Percentiles rank a stretch among this genome's conserved stretches.
Evolutionary conservation across 2,888 invertebrate species (phyloP).

Genomic region (Buathra laborator): DNA sequence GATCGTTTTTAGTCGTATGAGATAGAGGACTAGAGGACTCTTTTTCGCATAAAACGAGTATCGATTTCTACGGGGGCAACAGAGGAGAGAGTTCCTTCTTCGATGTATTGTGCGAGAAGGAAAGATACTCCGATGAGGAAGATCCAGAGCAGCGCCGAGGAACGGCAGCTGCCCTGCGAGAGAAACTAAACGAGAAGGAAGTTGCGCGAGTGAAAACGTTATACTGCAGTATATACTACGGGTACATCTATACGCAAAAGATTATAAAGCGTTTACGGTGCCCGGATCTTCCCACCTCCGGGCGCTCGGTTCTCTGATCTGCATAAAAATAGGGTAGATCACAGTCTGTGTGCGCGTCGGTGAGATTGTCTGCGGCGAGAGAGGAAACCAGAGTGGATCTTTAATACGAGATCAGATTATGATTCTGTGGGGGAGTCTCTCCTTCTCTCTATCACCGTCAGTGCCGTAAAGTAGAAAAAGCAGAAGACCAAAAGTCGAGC

Average conservation of each 20-base stretch:
- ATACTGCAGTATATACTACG: conserved; percentile 36
- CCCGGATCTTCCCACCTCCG: conserved; percentile 81
- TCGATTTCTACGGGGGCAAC: conserved; percentile 51
- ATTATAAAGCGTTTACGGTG: conserved; percentile 83
- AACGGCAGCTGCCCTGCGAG: conserved; percentile 80
- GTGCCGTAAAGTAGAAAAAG: conserved; percentile 46
- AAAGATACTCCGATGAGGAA: conserved; percentile 71
- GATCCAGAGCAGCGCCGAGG: conserved; percentile 47
- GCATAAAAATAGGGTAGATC: conserved; percentile 83
- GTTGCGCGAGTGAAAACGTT: conserved; percentile 66
- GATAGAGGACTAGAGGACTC: neutral
- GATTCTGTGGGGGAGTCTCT: conserved; percentile 81
- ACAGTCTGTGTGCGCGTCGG: conserved; percentile 49
- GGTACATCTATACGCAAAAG: conserved; percentile 74
- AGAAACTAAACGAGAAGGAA: conserved; percentile 71
- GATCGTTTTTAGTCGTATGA: neutral
- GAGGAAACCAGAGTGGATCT: conserved; percentile 76
- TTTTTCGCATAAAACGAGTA: conserved; percentile 6
- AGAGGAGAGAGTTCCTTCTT: conserved; percentile 44
- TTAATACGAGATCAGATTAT: conserved; percentile 84
- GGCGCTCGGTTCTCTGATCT: conserved; percentile 81
- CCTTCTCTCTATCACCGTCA: neutral
- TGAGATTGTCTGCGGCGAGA: conserved; percentile 65
- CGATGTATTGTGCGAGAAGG: conserved; percentile 64
- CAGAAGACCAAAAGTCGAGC: conserved; percentile 37